A percentile compares a stretch with the other conserved stretches of the same genome.
phyloP scores from a whole-genome alignment of 2,797 vertebrate genomes.

The Cheirogaleus major region DNA sequence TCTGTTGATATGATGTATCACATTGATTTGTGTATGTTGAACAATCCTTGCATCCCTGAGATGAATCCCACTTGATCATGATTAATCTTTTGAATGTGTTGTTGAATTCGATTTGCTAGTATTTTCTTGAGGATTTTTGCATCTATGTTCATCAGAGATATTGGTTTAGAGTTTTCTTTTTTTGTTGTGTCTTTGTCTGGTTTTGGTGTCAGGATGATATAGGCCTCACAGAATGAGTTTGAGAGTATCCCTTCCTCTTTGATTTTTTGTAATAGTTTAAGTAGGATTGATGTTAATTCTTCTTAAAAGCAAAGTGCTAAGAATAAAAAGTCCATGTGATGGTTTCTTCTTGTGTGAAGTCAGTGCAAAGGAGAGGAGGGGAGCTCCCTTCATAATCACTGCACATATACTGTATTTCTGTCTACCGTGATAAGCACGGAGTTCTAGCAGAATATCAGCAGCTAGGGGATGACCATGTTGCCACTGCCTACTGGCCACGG shows the following conservation, averaged over 20 bases:
- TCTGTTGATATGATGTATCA: background rate
- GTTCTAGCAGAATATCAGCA: background rate
- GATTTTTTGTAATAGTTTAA: background rate
- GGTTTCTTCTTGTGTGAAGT: background rate
- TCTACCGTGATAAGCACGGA: accelerated
- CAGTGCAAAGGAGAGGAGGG: background rate
- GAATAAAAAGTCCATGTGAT: background rate
- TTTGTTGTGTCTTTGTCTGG: background rate
- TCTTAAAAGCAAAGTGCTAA: background rate
- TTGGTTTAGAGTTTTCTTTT: background rate
- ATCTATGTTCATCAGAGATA: background rate
- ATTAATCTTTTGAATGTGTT: background rate
- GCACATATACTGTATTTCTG: accelerated
- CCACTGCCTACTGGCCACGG: background rate
- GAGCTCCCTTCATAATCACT: too few relatives aligned
- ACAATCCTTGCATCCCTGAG: background rate
- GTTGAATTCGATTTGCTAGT: background rate
- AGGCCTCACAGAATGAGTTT: background rate
- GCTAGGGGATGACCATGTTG: background rate
- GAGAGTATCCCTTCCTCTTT: background rate
- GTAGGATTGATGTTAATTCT: background rate
- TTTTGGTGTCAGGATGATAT: background rate
- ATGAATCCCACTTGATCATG: background rate
- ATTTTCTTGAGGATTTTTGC: background rate
- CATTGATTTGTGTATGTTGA: background rate